A percentile compares a stretch with the other conserved stretches of the same genome.
Conservation (phyloP, 2,113 vertebrate genomes). For the Eptesicus fuscus region DNA sequence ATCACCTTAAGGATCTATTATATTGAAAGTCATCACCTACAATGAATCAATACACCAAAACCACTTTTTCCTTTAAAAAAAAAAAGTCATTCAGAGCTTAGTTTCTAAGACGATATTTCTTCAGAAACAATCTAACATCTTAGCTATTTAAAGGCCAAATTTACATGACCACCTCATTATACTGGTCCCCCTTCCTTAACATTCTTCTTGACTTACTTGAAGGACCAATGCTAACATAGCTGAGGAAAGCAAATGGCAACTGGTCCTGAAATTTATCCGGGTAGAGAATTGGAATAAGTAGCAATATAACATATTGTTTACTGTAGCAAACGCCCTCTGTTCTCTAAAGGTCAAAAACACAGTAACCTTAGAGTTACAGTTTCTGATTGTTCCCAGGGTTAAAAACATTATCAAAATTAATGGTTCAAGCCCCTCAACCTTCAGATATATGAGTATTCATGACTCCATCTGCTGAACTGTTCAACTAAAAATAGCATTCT, state of each 20-base stretch:
- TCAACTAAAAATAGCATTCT: slow-evolving; percentile 90
- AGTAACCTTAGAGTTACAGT: slow-evolving; percentile 89
- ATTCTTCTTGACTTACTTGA: slow-evolving; percentile 84
- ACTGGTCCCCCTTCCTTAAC: slow-evolving; percentile 74
- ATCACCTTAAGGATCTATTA: slow-evolving; percentile 45
- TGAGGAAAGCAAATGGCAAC: slow-evolving; percentile 94
- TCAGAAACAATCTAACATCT: slow-evolving; percentile 66
- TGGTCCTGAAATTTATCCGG: slow-evolving; percentile 88
- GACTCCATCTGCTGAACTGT: slow-evolving; percentile 90
- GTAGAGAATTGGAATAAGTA: slow-evolving; percentile 91
- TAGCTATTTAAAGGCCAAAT: slow-evolving; percentile 77
- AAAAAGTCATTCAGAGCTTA: slow-evolving; percentile 73
- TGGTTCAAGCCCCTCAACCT: slow-evolving; percentile 89
- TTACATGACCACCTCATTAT: slow-evolving; percentile 82
- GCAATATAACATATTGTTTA: slow-evolving; percentile 95
- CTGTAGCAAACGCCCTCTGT: slow-evolving; percentile 84
- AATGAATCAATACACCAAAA: slow-evolving; percentile 61
- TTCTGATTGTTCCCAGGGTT: slow-evolving; percentile 97
- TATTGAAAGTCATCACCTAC: slow-evolving; percentile 45
- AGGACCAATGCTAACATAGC: slow-evolving; percentile 85
- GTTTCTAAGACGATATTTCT: slow-evolving; percentile 80
- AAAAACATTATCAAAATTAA: slow-evolving; percentile 98
- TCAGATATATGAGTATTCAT: slow-evolving; percentile 92
- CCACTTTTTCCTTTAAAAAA: slow-evolving; percentile 59
- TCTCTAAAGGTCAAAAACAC: slow-evolving; percentile 91